These are phyloP conservation scores for Hermaeophaga mercurialis DNA, from an alignment of 2,888 invertebrate genomes.

Conservation along the genomic window DNA sequence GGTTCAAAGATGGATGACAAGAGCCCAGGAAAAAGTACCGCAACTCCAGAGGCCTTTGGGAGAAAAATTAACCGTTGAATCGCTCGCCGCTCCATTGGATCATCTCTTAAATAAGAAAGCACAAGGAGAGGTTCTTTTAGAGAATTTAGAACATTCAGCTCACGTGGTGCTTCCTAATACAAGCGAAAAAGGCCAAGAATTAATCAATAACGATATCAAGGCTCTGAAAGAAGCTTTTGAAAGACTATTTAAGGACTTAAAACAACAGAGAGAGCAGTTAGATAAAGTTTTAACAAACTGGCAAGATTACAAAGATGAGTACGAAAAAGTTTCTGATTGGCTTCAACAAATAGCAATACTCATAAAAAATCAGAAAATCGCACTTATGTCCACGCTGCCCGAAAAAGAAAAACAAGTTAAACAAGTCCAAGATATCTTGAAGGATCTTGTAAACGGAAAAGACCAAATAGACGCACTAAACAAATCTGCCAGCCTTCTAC, in stretches of 20 bases:
- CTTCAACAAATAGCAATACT: conserved; percentile 89
- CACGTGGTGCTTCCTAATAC: conserved; percentile 86
- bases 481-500: conserved; percentile 73
- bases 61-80: conserved; percentile 87
- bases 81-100: conserved; percentile 85
- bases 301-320: conserved; percentile 92
- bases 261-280: conserved; percentile 81
- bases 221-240: conserved; percentile 85
- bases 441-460: conserved; percentile 77
- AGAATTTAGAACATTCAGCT: conserved; percentile 85
- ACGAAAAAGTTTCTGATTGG: conserved; percentile 90
- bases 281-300: conserved; percentile 82
- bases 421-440: conserved; percentile 78
- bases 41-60: conserved; percentile 81
- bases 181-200: conserved; percentile 76
- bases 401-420: conserved; percentile 86
- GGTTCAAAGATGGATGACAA: conserved; percentile 83
- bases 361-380: conserved; percentile 87
- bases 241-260: conserved; percentile 82
- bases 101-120: conserved; percentile 86
- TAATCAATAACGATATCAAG: conserved; percentile 84
- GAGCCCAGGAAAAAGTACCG: conserved; percentile 88
- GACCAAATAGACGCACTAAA: conserved; percentile 84
- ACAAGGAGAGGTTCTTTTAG: conserved; percentile 85
- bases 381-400: conserved; percentile 75